Evolutionary conservation across 2,888 invertebrate species (phyloP), one percentile per base, ranked within the genome.

Genomic region (Erebia aethiops): DNA sequence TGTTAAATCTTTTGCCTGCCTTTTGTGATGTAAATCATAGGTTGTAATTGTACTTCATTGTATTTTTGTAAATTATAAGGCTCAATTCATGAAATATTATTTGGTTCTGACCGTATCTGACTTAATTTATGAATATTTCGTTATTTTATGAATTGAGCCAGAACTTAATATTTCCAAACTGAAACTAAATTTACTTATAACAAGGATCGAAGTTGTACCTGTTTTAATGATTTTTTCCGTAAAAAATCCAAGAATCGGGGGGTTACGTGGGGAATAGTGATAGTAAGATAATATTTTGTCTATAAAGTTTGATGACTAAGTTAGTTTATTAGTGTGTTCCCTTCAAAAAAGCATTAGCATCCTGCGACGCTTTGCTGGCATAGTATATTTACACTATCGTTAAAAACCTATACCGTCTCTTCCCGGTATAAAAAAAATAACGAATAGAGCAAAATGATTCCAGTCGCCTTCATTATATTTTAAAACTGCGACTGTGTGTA

Each of bases 171-270:
- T 71, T 60, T 58, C 10, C 46, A 56, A 58, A 21, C 9, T 72
- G 71, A 71, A 78, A 70, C 69, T 82, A 81, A 74, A 81, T 85
- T 87, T 85, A 74, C 77, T 77, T 73, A 81, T 78, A 73, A 76
- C 79, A 74, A 76, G 84, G 77, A 63, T 2, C 61, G 79, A 54
- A 51, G 73, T 72, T 72, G 90, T 82, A 89, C 90, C 86, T 82
- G 85, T 82, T 90, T 92, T 79, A 83, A 84, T 88, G 90, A 80
- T 87, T 90, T 92, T 92, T 90, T 86, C 76, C 41, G 79, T 80
- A 90, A 92, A 92, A 92, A 90, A 81, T 88, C 89, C 83, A 90
- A 75, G 81, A 92, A 87, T 88, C 81, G 86, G 89, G 90, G 90
- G 71, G 89, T 75, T 26, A 61, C 26, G 46, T 21, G 18, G 66